These are phyloP conservation scores for Passer domesticus DNA, from an alignment of 2,113 vertebrate species.

Conservation along the genomic window DNA sequence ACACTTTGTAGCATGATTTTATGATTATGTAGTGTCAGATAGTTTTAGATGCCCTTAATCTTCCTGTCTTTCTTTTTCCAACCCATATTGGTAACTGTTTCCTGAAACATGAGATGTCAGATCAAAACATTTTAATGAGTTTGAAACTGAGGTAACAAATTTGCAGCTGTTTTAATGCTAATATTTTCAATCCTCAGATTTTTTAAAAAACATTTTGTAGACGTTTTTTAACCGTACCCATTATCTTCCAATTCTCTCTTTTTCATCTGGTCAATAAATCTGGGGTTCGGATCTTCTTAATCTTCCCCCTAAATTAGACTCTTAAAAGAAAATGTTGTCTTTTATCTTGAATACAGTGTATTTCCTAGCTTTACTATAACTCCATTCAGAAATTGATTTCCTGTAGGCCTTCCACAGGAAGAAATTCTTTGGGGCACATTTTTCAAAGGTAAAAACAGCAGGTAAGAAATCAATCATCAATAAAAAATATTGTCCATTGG, in stretches of 20 bases:
- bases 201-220: not conserved
- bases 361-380: not conserved
- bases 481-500: not conserved
- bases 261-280: not conserved
- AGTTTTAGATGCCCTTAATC: slow-evolving; percentile 1
- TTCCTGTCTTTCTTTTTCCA: not conserved
- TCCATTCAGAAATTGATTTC: not conserved
- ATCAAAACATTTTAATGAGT: not conserved
- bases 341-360: not conserved
- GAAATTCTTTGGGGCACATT: not conserved
- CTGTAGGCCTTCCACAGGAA: not conserved
- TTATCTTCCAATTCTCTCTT: not conserved
- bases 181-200: not conserved
- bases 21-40: not conserved
- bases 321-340: not conserved
- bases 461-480: not conserved
- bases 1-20: not conserved
- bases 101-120: not conserved
- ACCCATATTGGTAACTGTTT: not conserved
- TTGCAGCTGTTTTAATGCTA: not conserved
- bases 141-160: not conserved
- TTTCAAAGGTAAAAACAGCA: not conserved
- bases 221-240: not conserved
- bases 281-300: not conserved
- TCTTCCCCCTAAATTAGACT: not conserved